Evolutionary conservation across 2,888 invertebrate species (phyloP), one percentile per base, ranked within the genome.

Genomic region (Temnothorax ravouxi): DNA sequence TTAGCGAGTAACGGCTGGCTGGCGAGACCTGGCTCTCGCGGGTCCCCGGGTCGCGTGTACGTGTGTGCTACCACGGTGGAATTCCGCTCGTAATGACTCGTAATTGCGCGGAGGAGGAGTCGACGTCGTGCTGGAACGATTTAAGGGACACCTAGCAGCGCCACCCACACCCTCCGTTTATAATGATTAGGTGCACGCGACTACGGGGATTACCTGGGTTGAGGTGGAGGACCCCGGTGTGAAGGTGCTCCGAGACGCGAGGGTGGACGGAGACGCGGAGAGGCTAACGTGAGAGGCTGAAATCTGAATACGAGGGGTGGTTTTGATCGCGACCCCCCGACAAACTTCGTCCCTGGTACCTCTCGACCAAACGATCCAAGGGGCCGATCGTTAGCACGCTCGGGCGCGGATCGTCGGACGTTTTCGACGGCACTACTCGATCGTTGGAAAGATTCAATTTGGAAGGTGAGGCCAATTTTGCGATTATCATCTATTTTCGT

Each of bases 181-280:
- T 87, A 91, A 90, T 89, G 91, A 91, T 88, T 87, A 88, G 88
- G 87, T 87, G 90, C 91, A 91, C 90, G 91, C 90, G 89, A 90
- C 87, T 83, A 80, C 67, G 72, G 69, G 86, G 89, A 88, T 88
- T 86, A 83, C 88, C 84, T 56, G 83, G 83, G 85, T 76, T 87
- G 85, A 91, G 83, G 86, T 85, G 87, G 38, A 69, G 87, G 50
- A 72, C 21, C 54, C 52, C 79, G 74, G 29, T 29, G 29, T 29
- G 34, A 34, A 5, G 59, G 74, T 74, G 74, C 59, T 25, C 64
- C 62, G 77, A 64, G 62, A 72, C 82, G 76, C 62, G 72, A 62
- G 71, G 71, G 61, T 75, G 56, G 56, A 50, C 15, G 64, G 62
- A 62, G 41, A 41, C 44, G 25, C 64, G 64, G 64, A 21, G 64